A percentile compares a stretch with the other conserved stretches of the same genome.
Conservation (phyloP, 2,888 invertebrate species). For the Acanthosepion lycidas region DNA sequence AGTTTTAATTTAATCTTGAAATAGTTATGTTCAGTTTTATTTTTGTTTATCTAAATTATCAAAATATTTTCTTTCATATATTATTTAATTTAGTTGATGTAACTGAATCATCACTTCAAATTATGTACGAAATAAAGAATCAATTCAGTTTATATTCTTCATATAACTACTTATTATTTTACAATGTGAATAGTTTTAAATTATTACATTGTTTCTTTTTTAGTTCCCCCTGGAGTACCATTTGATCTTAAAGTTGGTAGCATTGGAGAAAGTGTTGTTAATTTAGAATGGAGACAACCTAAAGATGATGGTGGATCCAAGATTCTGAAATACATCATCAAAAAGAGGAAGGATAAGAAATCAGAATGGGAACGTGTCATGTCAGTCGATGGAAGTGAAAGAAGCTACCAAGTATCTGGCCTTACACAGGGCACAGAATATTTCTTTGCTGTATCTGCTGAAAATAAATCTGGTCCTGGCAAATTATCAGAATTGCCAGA, state of each 20-base stretch:
- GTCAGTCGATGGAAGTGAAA: conserved; percentile 61
- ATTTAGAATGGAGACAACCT: conserved; percentile 70
- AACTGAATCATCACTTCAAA: no score
- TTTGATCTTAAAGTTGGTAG: conserved; percentile 46
- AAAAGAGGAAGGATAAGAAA: conserved; percentile 59
- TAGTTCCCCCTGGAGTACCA: conserved; percentile 51
- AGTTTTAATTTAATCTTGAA: neutral
- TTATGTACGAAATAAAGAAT: no score
- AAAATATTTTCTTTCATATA: no score
- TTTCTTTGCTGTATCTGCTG: conserved; percentile 72
- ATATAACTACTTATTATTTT: no score
- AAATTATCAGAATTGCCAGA: conserved; percentile 61
- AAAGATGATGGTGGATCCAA: conserved; percentile 70
- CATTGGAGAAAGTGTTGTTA: conserved; percentile 63
- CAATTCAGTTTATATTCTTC: no score
- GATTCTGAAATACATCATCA: conserved; percentile 65
- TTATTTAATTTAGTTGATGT: no score
- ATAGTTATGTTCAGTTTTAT: neutral
- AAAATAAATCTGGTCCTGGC: conserved; percentile 69
- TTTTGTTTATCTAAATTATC: no score
- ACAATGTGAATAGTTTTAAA: neutral
- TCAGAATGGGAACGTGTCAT: conserved; percentile 65
- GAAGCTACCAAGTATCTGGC: conserved; percentile 62
- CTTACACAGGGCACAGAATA: conserved; percentile 69
- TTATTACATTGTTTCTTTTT: conserved; percentile 23